These are phyloP conservation scores for Rhimphoctona megacephalus DNA, from an alignment of 2,888 invertebrate genomes.

Conservation along the genomic window DNA sequence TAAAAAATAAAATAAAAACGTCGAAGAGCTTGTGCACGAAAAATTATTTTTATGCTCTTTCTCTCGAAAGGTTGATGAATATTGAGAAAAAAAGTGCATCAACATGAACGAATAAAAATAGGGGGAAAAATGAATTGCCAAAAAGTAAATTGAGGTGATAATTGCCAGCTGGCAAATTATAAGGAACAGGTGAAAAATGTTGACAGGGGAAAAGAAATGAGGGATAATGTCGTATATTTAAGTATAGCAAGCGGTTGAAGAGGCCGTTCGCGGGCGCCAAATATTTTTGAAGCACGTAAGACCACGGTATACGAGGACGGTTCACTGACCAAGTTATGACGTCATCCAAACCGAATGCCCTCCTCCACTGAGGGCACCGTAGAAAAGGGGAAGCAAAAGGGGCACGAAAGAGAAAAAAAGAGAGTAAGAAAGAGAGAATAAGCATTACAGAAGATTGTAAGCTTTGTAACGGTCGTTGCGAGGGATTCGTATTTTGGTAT, in stretches of 20 bases:
- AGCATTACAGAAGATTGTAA: constrained; percentile 39
- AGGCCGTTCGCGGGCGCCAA: constrained; percentile 72
- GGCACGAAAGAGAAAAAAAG: constrained; percentile 16
- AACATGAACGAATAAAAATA: background rate
- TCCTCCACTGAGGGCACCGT: constrained; percentile 68
- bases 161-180: constrained; percentile 10
- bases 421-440: constrained; percentile 31
- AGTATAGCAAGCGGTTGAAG: constrained; percentile 15
- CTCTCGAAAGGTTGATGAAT: background rate
- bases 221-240: constrained; percentile 39
- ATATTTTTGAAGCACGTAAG: constrained; percentile 80
- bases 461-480: constrained; percentile 59
- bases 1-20: background rate
- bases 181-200: background rate
- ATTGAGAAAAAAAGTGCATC: background rate
- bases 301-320: constrained; percentile 72
- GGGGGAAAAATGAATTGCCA: too few relatives aligned
- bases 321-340: constrained; percentile 83
- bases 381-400: constrained; percentile 33
- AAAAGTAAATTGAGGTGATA: constrained; percentile 3
- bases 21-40: background rate
- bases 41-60: background rate
- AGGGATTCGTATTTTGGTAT: constrained; percentile 53
- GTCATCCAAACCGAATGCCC: constrained; percentile 73
- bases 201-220: background rate